Base-by-base conservation (phyloP, 2,888 invertebrate species). In the Micoletzkya japonica region DNA sequence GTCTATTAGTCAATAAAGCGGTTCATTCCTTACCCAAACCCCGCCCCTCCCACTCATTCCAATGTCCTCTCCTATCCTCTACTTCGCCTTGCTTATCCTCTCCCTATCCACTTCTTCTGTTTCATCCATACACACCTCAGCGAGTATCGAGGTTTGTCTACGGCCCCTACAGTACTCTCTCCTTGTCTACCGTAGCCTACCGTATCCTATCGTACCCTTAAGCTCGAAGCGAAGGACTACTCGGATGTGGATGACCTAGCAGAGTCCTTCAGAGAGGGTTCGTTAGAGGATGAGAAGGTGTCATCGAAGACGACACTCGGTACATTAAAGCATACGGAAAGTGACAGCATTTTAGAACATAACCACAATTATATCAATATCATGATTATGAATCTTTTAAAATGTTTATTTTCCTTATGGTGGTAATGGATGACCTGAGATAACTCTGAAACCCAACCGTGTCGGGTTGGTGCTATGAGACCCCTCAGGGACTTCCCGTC, bases 401-500 rank as follows among this genome's bases (percentile, higher is more conserved):
- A n/a, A n/a, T n/a, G n/a, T n/a, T n/a, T n/a, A n/a, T n/a, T n/a
- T n/a, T n/a, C n/a, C n/a, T n/a, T n/a, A n/a, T n/a, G n/a, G n/a
- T n/a, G n/a, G n/a, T n/a, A n/a, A n/a, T n/a, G n/a, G n/a, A n/a
- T n/a, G n/a, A n/a, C n/a, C n/a, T n/a, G n/a, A n/a, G n/a, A n/a
- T n/a, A n/a, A n/a, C n/a, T n/a, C n/a, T n/a, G n/a, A n/a, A n/a
- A 26, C 20, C n/a, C 58, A 24, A 17, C 56, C 2, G n/a, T n/a
- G 57, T 3, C 24, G 20, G 39, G 24, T 10, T 28, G 39, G 60
- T 44, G 28, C 60, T 64, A 50, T 54, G 50, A 56, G 10, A 57
- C 57, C 24, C 71, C 77, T n/a, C 73, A 80, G 82, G 82, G 14
- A 73, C 81, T 1, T 82, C 81, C 24, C 79, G 77, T 68, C 70